Evolutionary conservation across 2,113 vertebrate species (phyloP), one percentile per base, ranked within the genome.

Genomic region (Antennarius striatus): DNA sequence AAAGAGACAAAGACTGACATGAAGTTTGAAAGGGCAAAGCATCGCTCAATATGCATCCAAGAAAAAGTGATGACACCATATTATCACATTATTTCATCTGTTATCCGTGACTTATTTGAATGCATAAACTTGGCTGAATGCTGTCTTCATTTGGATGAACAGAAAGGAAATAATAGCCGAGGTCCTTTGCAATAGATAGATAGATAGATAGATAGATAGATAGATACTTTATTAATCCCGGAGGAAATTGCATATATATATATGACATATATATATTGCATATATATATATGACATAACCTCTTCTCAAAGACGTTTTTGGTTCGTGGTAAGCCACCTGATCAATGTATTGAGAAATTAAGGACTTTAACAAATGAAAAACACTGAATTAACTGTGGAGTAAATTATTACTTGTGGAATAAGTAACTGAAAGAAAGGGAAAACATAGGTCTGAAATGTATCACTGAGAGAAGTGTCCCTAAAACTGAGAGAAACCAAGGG

Each of bases 401-500:
- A 17, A 4, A 22, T 9, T 0, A 39, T 63, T 68, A 71, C 53
- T 65, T 0, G 0, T 10, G 57, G 62, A 67, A 68, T 63, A 70
- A 76, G 63, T 2, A 54, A 59, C 63, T 52, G 10, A 81, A 64
- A 47, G 68, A 54, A 28, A 49, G 2, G 29, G 43, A 51, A 3
- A 66, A 64, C 36, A 62, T 16, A 3, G 28, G 55, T 49, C 62
- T 72, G 47, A 71, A 50, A 73, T 85, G 58, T 80, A 77, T 83
- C 73, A 85, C 62, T 82, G 69, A 74, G 61, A 36, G n/a, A 83
- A 75, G 61, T 42, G 40, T 7, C 56, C 66, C 69, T 83, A 75
- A 68, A 82, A 79, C 14, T 61, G 46, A 36, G 12, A 66, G 66
- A 75, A 47, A 54, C 42, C 43, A 52, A 29, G 50, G 40, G 62